A percentile compares a stretch with the other conserved stretches of the same genome.
These are phyloP conservation scores for Exephanes ischioxanthus DNA, from an alignment of 2,888 invertebrate genomes.

Conservation along the genomic window DNA sequence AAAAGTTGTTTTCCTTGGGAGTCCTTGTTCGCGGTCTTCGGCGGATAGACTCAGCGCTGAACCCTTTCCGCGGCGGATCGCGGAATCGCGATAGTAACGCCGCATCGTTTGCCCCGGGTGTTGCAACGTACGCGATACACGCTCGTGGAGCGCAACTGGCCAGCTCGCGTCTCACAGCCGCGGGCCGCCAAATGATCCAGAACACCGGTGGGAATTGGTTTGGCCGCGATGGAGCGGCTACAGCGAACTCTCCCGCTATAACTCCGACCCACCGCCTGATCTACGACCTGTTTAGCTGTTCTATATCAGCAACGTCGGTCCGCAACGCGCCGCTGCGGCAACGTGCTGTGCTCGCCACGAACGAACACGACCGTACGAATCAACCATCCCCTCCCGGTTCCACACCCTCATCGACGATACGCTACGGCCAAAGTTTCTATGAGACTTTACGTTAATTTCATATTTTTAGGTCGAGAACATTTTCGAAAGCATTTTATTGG, in stretches of 20 bases:
- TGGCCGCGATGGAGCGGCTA: slow-evolving; percentile 74
- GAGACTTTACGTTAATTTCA: slow-evolving; percentile 1
- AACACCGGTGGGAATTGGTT: slow-evolving; percentile 84
- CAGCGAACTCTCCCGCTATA: slow-evolving; percentile 76
- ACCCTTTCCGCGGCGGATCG: slow-evolving; percentile 54
- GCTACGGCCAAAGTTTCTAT: slow-evolving; percentile 9
- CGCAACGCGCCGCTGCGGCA: slow-evolving; percentile 60
- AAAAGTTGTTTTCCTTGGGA: slow-evolving; percentile 66
- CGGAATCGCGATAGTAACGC: slow-evolving; percentile 62
- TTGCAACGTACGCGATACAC: slow-evolving; percentile 32
- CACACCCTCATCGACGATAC: slow-evolving; percentile 12
- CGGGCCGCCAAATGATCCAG: slow-evolving; percentile 85
- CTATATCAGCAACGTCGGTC: slow-evolving; percentile 81
- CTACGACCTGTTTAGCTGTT: slow-evolving; percentile 85
- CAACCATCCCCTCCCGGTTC: slow-evolving; percentile 30
- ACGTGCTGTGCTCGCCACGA: slow-evolving; percentile 52
- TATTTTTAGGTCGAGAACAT: neutral
- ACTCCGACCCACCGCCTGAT: slow-evolving; percentile 83
- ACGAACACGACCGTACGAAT: slow-evolving; percentile 47
- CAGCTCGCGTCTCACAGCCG: slow-evolving; percentile 80
- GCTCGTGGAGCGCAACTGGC: slow-evolving; percentile 39
- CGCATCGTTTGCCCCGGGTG: slow-evolving; percentile 62
- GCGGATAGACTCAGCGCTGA: slow-evolving; percentile 32
- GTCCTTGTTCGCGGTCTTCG: slow-evolving; percentile 28
- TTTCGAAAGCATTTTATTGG: neutral